Evolutionary conservation across 2,797 vertebrate species (phyloP).

Genomic region (Triplophysa yarkandensis): DNA sequence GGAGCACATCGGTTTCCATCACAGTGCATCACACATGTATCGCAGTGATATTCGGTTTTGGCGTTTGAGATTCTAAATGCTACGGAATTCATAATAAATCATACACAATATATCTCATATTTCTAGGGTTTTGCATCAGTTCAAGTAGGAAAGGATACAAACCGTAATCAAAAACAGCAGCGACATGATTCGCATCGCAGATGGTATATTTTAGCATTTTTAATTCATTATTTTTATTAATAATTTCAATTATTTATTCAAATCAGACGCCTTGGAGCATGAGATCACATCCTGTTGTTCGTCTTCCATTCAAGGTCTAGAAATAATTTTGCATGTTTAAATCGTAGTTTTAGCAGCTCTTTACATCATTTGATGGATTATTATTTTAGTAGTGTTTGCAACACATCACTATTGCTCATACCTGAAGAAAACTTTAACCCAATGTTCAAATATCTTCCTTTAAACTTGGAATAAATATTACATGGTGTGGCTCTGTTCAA

Average conservation of each 20-base stretch:
- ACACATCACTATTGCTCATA: background rate
- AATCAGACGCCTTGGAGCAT: background rate
- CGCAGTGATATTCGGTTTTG: background rate
- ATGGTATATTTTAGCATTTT: constrained; percentile 22
- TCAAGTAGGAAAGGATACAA: background rate
- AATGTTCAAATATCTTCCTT: too few species aligned
- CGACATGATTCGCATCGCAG: constrained; percentile 3
- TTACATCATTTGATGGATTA: background rate
- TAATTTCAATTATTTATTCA: background rate
- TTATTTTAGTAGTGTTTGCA: background rate
- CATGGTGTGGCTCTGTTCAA: too few species aligned
- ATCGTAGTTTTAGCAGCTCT: background rate
- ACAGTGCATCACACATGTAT: too few species aligned
- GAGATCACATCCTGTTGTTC: background rate
- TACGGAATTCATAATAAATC: background rate
- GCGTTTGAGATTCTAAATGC: background rate
- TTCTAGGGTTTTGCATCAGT: background rate
- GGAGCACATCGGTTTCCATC: too few species aligned
- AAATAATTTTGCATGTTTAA: constrained; percentile 8
- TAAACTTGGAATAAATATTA: too few species aligned
- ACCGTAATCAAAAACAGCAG: background rate
- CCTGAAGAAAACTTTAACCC: background rate
- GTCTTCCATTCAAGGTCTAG: background rate
- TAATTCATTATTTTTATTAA: background rate
- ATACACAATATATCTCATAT: too few species aligned